Base-by-base conservation (phyloP, 2,797 vertebrate species). In the Clarias platycephalus region DNA sequence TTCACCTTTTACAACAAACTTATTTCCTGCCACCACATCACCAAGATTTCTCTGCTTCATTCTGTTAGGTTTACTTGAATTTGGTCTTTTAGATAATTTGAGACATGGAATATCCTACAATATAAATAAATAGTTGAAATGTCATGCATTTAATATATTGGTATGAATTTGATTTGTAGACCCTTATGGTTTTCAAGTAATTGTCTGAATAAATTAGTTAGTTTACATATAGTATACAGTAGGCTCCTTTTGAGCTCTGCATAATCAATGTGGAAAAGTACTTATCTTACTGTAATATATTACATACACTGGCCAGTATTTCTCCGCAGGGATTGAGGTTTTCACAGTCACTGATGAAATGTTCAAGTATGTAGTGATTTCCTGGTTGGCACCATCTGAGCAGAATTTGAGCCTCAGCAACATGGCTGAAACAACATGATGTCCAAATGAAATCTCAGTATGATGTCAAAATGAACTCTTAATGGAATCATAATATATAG, bases 81-180 rank as follows among this genome's bases (percentile, higher is more conserved):
- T 40, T 24, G 31, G 57, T 40, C 76, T 24, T 34, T 44, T 58
- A 1, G 31, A 18, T 40, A 62, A 78, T n/a, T 16, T 37, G 22
- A 40, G 22, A n/a, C 40, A 31, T 78, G n/a, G 57, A 62, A 78
- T 40, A 62, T 62, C 58, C 76, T 78, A 31, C 55, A 40, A 40
- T 24, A 16, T 40, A 62, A 62, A 5, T 6, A 62, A 40, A 78
- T 9, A n/a, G 24, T 4, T 77, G 3, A 57, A 34, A 31, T 34
- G 20, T 26, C 26, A 20, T 53, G 7, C 1, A 74, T 75, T 55
- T 31, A 57, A 31, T 31, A 31, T 22, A 76, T 4, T 31, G 8
- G 18, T 74, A 2, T 60, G 10, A 60, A 24, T 77, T 60, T 3
- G 10, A 24, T 60, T 77, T 37, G 24, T 77, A 31, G 5, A 24